Conservation (phyloP, 2,888 invertebrate genomes). For the Venusia cambrica region DNA sequence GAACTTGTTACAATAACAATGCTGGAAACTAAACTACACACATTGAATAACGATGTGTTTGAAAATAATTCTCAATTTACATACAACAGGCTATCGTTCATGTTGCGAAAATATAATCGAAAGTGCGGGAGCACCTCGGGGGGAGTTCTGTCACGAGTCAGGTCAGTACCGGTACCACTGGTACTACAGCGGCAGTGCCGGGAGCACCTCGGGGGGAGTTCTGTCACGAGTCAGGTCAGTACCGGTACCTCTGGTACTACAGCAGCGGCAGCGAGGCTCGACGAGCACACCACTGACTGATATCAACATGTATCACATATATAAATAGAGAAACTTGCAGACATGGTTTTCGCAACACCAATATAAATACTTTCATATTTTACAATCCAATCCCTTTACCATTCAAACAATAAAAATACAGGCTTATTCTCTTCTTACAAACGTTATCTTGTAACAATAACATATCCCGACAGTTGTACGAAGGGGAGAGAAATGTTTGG, state of each 20-base stretch:
- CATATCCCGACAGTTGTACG: no score
- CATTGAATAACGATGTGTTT: conserved; percentile 16
- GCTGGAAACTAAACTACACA: conserved; percentile 47
- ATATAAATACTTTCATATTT: conserved; percentile 24
- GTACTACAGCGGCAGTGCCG: no score
- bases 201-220: no score
- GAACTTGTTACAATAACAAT: conserved; percentile 54
- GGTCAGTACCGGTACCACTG: no score
- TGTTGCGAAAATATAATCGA: conserved; percentile 23
- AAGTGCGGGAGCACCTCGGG: no score
- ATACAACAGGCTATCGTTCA: conserved; percentile 33
- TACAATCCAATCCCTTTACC: conserved; percentile 37
- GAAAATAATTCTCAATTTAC: conserved; percentile 21
- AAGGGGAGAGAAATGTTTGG: no score
- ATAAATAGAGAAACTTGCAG: conserved; percentile 14
- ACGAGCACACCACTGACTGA: no score
- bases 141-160: no score
- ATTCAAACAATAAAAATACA: conserved; percentile 32
- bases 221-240: no score
- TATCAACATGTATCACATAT: conserved; percentile 13
- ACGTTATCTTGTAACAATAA: no score
- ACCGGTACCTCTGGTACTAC: no score
- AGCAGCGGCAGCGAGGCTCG: no score
- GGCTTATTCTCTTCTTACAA: conserved; percentile 38
- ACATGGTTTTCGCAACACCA: conserved; percentile 24